Percentiles rank a stretch among this genome's conserved stretches.
Conservation (phyloP, 2,113 vertebrate genomes). For the Gadus macrocephalus region DNA sequence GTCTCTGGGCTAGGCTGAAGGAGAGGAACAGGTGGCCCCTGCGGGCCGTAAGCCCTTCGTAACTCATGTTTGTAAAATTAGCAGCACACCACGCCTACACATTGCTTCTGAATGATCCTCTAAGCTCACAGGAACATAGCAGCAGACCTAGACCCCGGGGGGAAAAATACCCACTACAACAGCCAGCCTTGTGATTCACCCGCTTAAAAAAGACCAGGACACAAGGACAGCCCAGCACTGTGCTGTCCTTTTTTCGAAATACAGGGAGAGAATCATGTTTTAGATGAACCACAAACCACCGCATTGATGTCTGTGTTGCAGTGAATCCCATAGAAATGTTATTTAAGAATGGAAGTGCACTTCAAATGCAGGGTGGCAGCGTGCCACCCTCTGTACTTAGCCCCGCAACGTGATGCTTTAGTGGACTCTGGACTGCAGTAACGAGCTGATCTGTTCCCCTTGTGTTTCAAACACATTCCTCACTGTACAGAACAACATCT, state of each 20-base stretch:
- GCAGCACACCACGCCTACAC: conserved; percentile 36
- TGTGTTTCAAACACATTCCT: conserved; percentile 23
- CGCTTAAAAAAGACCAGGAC: neutral
- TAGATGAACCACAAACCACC: neutral
- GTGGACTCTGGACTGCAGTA: conserved; percentile 25
- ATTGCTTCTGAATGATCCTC: conserved; percentile 13
- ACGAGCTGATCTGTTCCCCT: conserved; percentile 21
- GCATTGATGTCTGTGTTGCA: neutral
- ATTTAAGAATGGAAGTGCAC: conserved; percentile 26
- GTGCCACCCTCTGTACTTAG: conserved; percentile 42
- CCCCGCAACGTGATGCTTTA: conserved; percentile 39
- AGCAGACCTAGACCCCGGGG: neutral
- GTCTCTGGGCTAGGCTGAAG: conserved; percentile 41
- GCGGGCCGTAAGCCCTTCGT: conserved; percentile 3
- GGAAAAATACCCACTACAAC: neutral
- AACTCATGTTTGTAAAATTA: conserved; percentile 57
- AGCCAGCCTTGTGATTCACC: conserved; percentile 2
- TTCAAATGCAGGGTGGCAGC: conserved; percentile 26
- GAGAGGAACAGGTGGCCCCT: conserved; percentile 63
- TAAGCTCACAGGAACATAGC: conserved; percentile 4
- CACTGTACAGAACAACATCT: conserved; percentile 7
- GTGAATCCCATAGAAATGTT: neutral
- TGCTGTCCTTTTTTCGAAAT: neutral
- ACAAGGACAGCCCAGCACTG: neutral
- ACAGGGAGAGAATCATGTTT: neutral